Conservation (phyloP, 2,113 vertebrate species). For the Eulemur macaco region DNA sequence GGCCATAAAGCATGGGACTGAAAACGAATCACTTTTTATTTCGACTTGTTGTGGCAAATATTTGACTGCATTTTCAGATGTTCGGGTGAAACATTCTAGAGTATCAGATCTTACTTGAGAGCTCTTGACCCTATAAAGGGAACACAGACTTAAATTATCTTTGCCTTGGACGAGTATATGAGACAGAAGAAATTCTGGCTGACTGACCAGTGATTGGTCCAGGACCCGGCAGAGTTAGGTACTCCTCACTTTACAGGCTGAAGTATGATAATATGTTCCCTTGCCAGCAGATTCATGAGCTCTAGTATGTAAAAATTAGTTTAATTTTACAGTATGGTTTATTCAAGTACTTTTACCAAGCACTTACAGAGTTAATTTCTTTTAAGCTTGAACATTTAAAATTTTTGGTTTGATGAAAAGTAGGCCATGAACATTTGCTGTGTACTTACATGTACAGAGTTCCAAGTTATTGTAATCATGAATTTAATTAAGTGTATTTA, state of each 20-base stretch:
- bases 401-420: not conserved
- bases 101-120: not conserved
- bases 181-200: not conserved
- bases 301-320: not conserved
- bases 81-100: not conserved
- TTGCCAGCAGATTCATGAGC: not conserved
- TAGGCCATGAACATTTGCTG: not conserved
- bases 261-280: not conserved
- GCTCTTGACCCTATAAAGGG: not conserved
- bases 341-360: not conserved
- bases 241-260: not conserved
- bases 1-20: not conserved
- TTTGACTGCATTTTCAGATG: not conserved
- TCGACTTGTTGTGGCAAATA: not conserved
- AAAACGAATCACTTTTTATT: not conserved
- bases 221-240: not conserved
- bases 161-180: not conserved
- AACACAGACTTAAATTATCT: not conserved
- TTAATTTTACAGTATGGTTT: not conserved
- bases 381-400: conserved; percentile 4
- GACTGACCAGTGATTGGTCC: not conserved
- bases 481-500: conserved; percentile 60
- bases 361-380: not conserved
- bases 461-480: not conserved
- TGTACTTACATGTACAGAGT: not conserved